Evolutionary conservation across 2,888 invertebrate genomes (phyloP), one percentile per base, ranked within the genome.

Genomic region (Lepidocyrtoides sp.): DNA sequence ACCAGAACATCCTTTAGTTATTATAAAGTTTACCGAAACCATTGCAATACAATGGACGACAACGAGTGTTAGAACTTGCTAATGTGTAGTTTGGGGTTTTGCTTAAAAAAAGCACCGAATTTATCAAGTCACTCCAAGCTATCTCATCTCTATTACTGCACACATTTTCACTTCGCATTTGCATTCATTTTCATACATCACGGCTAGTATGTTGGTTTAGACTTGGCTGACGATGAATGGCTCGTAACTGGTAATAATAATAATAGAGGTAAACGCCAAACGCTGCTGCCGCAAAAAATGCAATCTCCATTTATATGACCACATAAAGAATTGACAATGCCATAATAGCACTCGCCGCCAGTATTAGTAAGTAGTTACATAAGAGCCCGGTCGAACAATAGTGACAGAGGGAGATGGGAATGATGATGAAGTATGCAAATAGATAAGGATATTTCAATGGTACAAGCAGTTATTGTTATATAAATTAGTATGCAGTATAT

Each of bases 321-420:
- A 72, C 91, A 86, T 91, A 81, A 81, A 85, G 84, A 91, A 85
- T 86, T 86, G 81, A 79, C 84, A 79, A 54, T 84, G 66, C 57
- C 60, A 60, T 57, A 26, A 36, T 23, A 60, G 20, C 10, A 60
- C 5, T 57, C 23, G 4, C 41, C 81, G 12, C 54, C 17, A 36
- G 77, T 54, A 29, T 7, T 12, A 29, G 8, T 17, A n/a, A n/a
- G n/a, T n/a, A n/a, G 66, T 17, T 8, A 14, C n/a, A 23, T 5
- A 7, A 54, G 17, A 57, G 23, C 8, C n/a, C n/a, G n/a, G 66
- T 32, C 10, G 77, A 26, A 79, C 60, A 60, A 17, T 41, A 60
- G 36, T 41, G 17, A 79, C 54, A 41, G 51, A 7, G 51, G 36
- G 20, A 29, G 29, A n/a, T 32, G 32, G n/a, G 36, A 36, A 36